Base-by-base conservation (phyloP, 2,888 invertebrate genomes). In the Andrena bucephala region DNA sequence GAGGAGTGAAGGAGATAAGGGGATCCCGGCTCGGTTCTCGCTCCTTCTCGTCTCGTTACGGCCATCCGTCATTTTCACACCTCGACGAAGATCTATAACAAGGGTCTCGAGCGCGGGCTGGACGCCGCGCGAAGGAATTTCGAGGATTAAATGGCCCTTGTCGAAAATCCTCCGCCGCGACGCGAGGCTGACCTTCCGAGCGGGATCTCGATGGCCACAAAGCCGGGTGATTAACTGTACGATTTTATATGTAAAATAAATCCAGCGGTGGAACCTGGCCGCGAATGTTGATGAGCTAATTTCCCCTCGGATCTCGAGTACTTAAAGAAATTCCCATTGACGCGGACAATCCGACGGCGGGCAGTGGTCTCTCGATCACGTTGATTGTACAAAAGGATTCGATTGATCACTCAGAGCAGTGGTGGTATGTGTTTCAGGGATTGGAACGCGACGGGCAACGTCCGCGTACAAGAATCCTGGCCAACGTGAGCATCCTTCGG, bases 391-490 rank as follows among this genome's bases (percentile, higher is more conserved):
- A 81, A 76, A 83, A 75, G 87, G 75, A 87, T 77, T 81, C 81
- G 87, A 87, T 77, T 81, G 87, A 85, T 85, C 81, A 82, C 85
- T 89, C 89, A 87, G 85, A 89, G 81, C 85, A 81, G 85, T 84
- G 83, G 72, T 88, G 83, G 77, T 87, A 80, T 88, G 81, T 92
- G 93, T 94, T 93, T 84, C 93, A 94, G 94, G 94, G 94, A 94
- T 86, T 94, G 94, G 94, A 94, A 92, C 91, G 92, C 93, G 90
- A 92, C 93, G 92, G 91, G 93, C 91, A 94, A 92, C 89, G 93
- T 92, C 78, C 94, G 94, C 90, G 93, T 93, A 88, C 94, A 93
- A 92, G 94, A 94, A 89, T 94, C 94, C 89, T 94, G 94, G 94
- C 93, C 94, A 83, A 94, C 94, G 94, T 94, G 94, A 94, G 93